Conservation (phyloP, 2,797 vertebrate genomes). For the Poecilia picta region DNA sequence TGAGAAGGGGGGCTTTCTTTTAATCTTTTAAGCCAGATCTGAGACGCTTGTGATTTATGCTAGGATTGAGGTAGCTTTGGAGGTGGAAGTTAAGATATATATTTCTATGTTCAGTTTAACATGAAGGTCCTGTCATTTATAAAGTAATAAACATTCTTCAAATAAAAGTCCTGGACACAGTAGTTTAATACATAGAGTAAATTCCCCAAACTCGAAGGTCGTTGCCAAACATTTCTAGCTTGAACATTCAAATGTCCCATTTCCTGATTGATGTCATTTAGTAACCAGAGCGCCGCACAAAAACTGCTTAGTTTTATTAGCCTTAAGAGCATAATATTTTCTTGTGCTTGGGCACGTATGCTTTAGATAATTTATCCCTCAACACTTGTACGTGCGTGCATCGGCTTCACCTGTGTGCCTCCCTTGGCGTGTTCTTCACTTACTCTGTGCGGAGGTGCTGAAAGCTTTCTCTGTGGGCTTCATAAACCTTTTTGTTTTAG, state of each 20-base stretch:
- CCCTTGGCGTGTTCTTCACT: constrained; percentile 47
- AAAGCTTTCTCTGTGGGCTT: constrained; percentile 65
- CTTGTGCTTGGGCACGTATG: constrained; percentile 11
- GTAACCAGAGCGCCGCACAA: constrained; percentile 39
- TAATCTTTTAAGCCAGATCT: constrained; percentile 1
- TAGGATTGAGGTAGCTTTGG: not conserved
- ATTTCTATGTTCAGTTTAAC: not conserved
- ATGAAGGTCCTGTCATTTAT: not conserved
- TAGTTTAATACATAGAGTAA: constrained; percentile 30
- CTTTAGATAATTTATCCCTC: constrained; percentile 19
- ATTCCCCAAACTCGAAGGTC: constrained; percentile 37
- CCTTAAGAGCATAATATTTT: constrained; percentile 35
- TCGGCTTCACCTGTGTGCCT: constrained; percentile 56
- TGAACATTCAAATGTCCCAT: constrained; percentile 45
- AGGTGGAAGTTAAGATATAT: not conserved
- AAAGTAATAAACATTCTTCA: constrained; percentile 14
- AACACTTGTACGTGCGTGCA: constrained; percentile 34
- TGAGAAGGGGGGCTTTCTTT: not conserved
- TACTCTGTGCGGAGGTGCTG: constrained; percentile 58
- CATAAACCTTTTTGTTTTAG: constrained; percentile 77
- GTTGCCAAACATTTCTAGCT: constrained; percentile 52
- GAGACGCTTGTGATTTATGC: not conserved
- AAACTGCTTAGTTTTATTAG: constrained; percentile 44
- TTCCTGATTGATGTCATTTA: constrained; percentile 57
- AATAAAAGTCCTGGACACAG: constrained; percentile 22